These are phyloP conservation scores for Carassius gibelio DNA, from an alignment of 2,113 vertebrate genomes.

Conservation along the genomic window DNA sequence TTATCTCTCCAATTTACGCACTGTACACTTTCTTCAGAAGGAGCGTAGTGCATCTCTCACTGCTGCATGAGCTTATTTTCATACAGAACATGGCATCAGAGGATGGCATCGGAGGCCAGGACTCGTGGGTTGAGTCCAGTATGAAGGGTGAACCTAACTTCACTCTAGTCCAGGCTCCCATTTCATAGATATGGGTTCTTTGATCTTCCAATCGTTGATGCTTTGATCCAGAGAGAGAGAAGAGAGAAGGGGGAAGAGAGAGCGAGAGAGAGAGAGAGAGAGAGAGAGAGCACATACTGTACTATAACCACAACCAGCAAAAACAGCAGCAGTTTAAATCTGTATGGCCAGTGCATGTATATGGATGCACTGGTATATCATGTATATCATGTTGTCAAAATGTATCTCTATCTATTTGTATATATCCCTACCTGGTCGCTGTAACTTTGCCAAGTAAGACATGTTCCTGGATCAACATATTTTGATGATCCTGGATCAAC, in stretches of 20 bases:
- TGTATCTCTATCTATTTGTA: neutral
- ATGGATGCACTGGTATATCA: neutral
- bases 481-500: too few species aligned
- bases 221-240: neutral
- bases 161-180: neutral
- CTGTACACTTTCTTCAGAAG: neutral
- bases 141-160: neutral
- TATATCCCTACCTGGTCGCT: neutral
- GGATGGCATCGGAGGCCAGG: neutral
- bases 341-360: neutral
- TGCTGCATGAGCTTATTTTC: neutral
- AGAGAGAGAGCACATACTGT: neutral
- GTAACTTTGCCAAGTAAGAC: too few species aligned
- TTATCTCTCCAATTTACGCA: conserved; percentile 8
- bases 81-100: neutral
- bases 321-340: neutral
- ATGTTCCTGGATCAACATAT: too few species aligned
- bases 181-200: conserved; percentile 21
- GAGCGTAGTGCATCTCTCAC: neutral
- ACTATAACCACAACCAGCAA: neutral
- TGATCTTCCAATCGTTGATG: conserved; percentile 9
- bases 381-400: neutral
- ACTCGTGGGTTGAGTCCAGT: neutral
- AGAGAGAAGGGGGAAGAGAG: neutral
- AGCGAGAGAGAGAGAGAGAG: neutral